Evolutionary conservation across 2,888 invertebrate species (phyloP).

Genomic region (Lasioglossum vierecki): DNA sequence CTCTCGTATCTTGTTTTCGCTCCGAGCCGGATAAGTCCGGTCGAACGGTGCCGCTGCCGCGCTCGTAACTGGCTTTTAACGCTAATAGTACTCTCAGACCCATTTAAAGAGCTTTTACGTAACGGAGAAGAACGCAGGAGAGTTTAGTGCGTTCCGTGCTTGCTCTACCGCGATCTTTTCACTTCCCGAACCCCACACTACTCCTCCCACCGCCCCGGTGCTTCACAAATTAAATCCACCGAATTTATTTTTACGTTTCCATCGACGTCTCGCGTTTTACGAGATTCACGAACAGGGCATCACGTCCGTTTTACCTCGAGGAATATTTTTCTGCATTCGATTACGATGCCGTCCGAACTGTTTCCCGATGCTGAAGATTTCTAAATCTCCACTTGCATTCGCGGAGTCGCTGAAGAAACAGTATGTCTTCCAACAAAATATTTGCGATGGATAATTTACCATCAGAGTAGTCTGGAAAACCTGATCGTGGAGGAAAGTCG

Average conservation of each 20-base stretch:
- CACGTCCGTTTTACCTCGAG: not conserved
- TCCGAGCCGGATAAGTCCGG: conserved; percentile 40
- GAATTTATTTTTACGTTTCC: conserved; percentile 30
- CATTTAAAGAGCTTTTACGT: conserved; percentile 63
- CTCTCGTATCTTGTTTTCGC: conserved; percentile 50
- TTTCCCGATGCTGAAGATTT: too few species aligned
- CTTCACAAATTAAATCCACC: conserved; percentile 41
- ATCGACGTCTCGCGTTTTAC: not conserved
- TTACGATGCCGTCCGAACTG: too few species aligned
- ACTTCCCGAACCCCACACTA: not conserved
- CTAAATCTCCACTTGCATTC: too few species aligned
- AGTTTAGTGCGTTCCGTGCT: conserved; percentile 31
- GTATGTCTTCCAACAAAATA: not conserved
- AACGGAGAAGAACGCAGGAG: conserved; percentile 50
- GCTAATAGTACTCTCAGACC: conserved; percentile 64
- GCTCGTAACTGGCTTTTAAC: conserved; percentile 64
- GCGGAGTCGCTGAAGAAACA: too few species aligned
- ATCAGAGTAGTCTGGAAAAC: not conserved
- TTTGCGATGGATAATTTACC: not conserved
- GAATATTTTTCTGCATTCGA: not conserved
- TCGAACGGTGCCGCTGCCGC: conserved; percentile 19
- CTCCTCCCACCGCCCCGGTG: not conserved
- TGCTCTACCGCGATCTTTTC: conserved; percentile 32
- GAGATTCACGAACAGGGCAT: not conserved
- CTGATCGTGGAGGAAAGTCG: not conserved